Evolutionary conservation across 2,113 vertebrate species (phyloP), one percentile per base, ranked within the genome.

Genomic region (Dromaius novaehollandiae): DNA sequence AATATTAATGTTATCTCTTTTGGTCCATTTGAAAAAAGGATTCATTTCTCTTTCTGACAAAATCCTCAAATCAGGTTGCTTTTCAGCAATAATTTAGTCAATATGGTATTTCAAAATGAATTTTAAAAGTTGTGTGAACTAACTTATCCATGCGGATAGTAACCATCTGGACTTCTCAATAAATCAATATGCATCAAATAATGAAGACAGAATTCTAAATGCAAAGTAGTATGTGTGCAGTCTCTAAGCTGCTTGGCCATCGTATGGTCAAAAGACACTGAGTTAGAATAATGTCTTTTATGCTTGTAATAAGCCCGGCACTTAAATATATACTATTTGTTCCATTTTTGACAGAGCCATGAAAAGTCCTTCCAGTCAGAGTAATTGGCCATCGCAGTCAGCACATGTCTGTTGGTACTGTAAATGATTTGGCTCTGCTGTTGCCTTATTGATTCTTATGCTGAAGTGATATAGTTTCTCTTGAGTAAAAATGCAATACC

Each of bases 151-250:
- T 91, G 76, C 85, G 81, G 34, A 94, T 92, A 78, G 44, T 58
- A 77, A 68, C 87, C 79, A 91, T 97, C 91, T 97, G 86, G 66
- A 69, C 75, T 89, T 96, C 74, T 7, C 74, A 92, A 87, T 70
- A 94, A 91, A 97, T 97, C 91, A 96, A 73, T 75, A 74, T 77
- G 13, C 58, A 75, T 81, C 51, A 63, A 86, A 24, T 22, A 79
- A 90, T 4, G 61, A 87, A 96, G 80, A 61, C 40, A 78, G 55
- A 74, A 66, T 79, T 95, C 61, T 70, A 34, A 85, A 91, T 81
- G 25, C 9, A 85, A 80, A 84, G 86, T 30, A 36, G 34, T 1
- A 1, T 55, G 20, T 17, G 56, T 75, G 40, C 70, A 56, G 9
- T 82, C 15, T 30, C 32, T 85, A 85, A 86, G 38, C 28, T 91